phyloP scores from a whole-genome alignment of 2,888 invertebrate genomes.

The Aquatica leii region DNA sequence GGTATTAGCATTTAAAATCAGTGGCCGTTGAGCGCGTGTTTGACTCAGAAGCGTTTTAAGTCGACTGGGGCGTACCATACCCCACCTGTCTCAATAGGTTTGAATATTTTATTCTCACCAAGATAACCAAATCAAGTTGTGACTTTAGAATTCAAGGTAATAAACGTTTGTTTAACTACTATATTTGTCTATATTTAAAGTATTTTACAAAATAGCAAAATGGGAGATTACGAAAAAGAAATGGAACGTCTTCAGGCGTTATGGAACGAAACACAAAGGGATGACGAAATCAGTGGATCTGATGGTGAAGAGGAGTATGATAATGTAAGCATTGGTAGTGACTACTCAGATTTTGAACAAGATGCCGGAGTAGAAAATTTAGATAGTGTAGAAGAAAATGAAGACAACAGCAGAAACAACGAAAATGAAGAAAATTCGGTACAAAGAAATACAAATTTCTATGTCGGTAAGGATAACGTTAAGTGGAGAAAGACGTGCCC shows the following conservation, averaged over 20 bases:
- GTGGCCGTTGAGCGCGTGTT: neutral
- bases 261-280: neutral
- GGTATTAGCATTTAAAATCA: neutral
- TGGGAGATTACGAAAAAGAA: neutral
- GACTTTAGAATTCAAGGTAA: too few species aligned
- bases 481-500: constrained; percentile 36
- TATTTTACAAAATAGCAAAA: too few species aligned
- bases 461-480: constrained; percentile 28
- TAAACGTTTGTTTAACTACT: too few species aligned
- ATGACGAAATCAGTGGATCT: too few species aligned
- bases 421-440: constrained; percentile 17
- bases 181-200: too few species aligned
- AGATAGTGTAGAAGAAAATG: neutral
- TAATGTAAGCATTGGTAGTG: neutral
- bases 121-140: neutral
- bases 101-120: neutral
- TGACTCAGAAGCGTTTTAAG: neutral
- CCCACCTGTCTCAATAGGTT: too few species aligned
- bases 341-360: too few species aligned
- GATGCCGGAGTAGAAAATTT: too few species aligned
- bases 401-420: constrained; percentile 15
- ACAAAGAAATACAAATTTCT: neutral
- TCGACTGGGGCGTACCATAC: neutral
- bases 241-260: neutral
- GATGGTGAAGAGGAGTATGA: neutral